Evolutionary conservation across 2,113 vertebrate species (phyloP).

Genomic region (Laterallus jamaicensis): DNA sequence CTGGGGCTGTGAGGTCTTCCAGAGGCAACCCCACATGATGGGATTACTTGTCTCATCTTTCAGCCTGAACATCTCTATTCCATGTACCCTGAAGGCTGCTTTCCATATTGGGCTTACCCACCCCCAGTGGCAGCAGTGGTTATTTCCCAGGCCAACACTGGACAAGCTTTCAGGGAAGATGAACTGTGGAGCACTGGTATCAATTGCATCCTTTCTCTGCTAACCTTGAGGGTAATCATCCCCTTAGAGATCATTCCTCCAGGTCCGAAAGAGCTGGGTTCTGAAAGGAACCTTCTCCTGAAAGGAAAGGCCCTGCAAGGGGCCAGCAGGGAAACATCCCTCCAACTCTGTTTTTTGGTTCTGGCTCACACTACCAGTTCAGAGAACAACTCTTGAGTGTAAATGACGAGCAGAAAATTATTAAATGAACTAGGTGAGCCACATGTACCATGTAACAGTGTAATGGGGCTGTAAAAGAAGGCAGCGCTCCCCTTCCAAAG

Average conservation of each 20-base stretch:
- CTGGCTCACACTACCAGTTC: neutral
- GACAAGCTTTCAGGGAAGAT: neutral
- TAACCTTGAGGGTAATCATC: neutral
- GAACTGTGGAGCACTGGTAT: neutral
- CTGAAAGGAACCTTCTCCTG: neutral
- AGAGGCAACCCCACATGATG: neutral
- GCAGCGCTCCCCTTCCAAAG: neutral
- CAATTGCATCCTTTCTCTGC: neutral
- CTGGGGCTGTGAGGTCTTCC: neutral
- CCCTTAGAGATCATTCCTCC: neutral
- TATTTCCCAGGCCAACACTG: neutral
- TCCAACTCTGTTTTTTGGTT: neutral
- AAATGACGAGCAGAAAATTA: neutral
- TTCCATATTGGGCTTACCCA: slow-evolving; percentile 6
- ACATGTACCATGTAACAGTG: neutral
- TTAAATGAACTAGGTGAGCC: neutral
- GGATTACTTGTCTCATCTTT: neutral
- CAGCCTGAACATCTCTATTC: neutral
- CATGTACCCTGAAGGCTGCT: neutral
- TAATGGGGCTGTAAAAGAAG: neutral
- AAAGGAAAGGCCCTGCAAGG: neutral
- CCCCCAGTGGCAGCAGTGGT: neutral
- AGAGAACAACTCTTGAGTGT: neutral
- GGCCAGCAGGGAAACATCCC: neutral
- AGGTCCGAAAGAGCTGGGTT: neutral